Evolutionary conservation across 2,797 vertebrate species (phyloP).

Genomic region (Pampus argenteus): DNA sequence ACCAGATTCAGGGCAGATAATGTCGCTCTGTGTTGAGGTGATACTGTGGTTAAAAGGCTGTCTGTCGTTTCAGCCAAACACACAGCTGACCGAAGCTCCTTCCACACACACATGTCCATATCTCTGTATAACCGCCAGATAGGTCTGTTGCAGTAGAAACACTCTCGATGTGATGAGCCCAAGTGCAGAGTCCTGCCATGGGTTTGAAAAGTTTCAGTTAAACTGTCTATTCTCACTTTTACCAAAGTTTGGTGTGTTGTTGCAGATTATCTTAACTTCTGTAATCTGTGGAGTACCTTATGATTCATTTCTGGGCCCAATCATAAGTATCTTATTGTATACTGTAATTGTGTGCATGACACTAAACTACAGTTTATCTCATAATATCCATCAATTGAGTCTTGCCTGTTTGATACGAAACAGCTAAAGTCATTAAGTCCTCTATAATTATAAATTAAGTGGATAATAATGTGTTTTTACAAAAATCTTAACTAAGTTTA

Average conservation of each 20-base stretch:
- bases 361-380: not conserved
- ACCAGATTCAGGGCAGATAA: not conserved
- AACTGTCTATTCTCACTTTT: not conserved
- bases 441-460: not conserved
- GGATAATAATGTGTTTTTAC: not conserved
- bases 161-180: not conserved
- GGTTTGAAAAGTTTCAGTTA: not conserved
- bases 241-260: slow-evolving; percentile 14
- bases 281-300: not conserved
- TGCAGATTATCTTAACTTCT: not conserved
- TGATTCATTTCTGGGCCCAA: not conserved
- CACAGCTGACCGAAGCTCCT: slow-evolving; percentile 1
- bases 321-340: not conserved
- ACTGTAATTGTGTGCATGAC: not conserved
- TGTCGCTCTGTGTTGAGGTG: not conserved
- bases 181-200: not conserved
- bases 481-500: too few species aligned
- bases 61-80: not conserved
- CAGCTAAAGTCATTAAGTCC: too few species aligned
- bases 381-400: not conserved
- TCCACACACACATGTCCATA: not conserved
- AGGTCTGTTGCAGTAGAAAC: not conserved
- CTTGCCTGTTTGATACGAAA: not conserved
- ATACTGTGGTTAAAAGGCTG: slow-evolving; percentile 21
- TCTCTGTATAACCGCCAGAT: not conserved